Base-by-base conservation (phyloP, 1,140 invertebrate genomes). In the Araneus ventricosus region DNA sequence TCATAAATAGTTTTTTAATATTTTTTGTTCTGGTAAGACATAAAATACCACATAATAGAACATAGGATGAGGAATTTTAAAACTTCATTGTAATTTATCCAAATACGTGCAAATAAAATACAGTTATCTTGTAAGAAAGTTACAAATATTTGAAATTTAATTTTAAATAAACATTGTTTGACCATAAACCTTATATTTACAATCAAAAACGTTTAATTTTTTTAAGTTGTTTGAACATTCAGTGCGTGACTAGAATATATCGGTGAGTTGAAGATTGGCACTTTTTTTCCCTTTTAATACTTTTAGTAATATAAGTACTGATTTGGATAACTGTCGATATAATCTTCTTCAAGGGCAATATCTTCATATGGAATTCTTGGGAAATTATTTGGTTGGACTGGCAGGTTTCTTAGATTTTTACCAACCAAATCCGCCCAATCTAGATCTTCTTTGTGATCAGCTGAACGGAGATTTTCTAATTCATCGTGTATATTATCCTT, bases 371-470 rank as follows among this genome's bases (percentile, higher is more conserved):
- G 80, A 14, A 27, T 39, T 17, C 63, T 20, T 10, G 41, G n/a
- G 57, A n/a, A 3, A 6, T 57, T 14, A 37, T n/a, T 7, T 17
- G 8, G 27, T 1, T 30, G 17, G 8, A 37, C 0, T n/a, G 37
- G 52, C 14, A 75, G 6, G 37, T 37, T 89, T 37, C 88, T 57
- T 27, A 89, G 37, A 20, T 93, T 63, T 57, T 93, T 86, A 8
- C 88, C 88, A 22, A 93, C 37, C 30, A 93, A 85, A 30, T 93
- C 93, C 1, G 30, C 30, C 93, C 93, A 93, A 61, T 30, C 45
- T 24, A 93, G 22, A 5, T 89, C 22, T 24, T 75, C 45, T 63
- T 93, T 88, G 7, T 82, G 6, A 59, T 80, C 52, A 39, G 7
- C 8, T 0, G 63, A 37, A 41, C 92, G 86, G 6, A 93, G 24